These are phyloP conservation scores for Mesorhabditis spiculigera DNA, from an alignment of 2,888 invertebrate genomes.

Conservation along the genomic window DNA sequence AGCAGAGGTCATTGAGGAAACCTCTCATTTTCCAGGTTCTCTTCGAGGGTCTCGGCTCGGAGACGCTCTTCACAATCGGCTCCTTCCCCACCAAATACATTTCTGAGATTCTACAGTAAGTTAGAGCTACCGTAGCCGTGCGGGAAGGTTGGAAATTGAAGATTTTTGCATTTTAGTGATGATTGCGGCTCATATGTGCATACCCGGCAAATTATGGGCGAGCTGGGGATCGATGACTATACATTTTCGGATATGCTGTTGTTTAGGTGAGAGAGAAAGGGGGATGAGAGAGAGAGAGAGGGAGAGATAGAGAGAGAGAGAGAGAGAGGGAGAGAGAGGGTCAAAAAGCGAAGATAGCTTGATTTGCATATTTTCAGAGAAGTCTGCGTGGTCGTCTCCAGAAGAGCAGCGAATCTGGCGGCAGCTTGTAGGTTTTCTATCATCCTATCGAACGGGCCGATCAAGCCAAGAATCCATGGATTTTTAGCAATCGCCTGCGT, in stretches of 20 bases:
- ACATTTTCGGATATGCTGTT: conserved; percentile 69
- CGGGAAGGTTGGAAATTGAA: not conserved
- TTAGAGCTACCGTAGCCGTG: not conserved
- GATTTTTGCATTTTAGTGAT: conserved; percentile 31
- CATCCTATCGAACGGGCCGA: not conserved
- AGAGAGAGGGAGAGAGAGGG: too few species aligned
- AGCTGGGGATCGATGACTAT: conserved; percentile 70
- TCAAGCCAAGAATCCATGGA: too few species aligned
- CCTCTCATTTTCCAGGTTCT: conserved; percentile 38
- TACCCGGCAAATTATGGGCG: conserved; percentile 79
- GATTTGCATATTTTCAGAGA: too few species aligned
- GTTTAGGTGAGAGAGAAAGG: not conserved
- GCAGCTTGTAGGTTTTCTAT: conserved; percentile 68
- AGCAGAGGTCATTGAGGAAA: not conserved
- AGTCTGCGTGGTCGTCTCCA: conserved; percentile 85
- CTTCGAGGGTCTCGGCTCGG: conserved; percentile 51
- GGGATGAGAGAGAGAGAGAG: too few species aligned
- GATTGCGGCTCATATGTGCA: conserved; percentile 63
- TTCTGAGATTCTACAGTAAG: conserved; percentile 84
- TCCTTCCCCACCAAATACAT: conserved; percentile 93
- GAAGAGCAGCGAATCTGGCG: conserved; percentile 85
- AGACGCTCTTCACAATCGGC: conserved; percentile 66
- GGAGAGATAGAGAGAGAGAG: too few species aligned
- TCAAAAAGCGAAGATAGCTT: too few species aligned
- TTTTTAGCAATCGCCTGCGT: conserved; percentile 70